These are phyloP conservation scores for Hycleus cichorii DNA, from an alignment of 1,140 invertebrate genomes.

Conservation along the genomic window DNA sequence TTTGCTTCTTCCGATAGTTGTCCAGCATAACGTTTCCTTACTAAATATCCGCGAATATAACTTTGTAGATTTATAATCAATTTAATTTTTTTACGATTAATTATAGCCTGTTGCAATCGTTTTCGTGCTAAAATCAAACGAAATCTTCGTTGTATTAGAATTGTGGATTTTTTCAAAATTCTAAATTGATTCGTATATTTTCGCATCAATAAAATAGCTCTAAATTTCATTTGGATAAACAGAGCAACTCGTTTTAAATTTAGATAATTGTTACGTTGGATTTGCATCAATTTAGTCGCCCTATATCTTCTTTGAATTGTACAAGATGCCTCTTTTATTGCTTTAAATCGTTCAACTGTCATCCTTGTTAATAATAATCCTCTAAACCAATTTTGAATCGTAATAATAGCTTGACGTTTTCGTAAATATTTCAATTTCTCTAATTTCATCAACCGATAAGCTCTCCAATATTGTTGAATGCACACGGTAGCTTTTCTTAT, in stretches of 20 bases:
- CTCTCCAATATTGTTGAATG: conserved; percentile 36
- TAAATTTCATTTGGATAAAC: conserved; percentile 32
- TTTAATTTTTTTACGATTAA: conserved; percentile 21
- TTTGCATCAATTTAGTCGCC: conserved; percentile 16
- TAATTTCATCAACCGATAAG: background rate
- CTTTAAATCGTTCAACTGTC: conserved; percentile 5
- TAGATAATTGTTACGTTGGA: background rate
- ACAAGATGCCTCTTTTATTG: conserved; percentile 32
- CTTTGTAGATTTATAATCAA: conserved; percentile 38
- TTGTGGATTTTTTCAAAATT: conserved; percentile 34
- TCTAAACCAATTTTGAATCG: conserved; percentile 31
- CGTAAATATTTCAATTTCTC: conserved; percentile 14
- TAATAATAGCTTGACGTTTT: conserved; percentile 21
- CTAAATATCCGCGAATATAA: conserved; percentile 44
- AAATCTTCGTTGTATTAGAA: conserved; percentile 45
- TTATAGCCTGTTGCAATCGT: background rate
- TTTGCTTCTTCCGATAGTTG: conserved; percentile 40
- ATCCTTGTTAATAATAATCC: background rate
- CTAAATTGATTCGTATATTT: conserved; percentile 27
- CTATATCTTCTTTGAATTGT: conserved; percentile 34
- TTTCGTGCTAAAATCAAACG: conserved; percentile 39
- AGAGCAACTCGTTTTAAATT: no score
- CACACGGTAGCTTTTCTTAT: conserved; percentile 29
- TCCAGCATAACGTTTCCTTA: conserved; percentile 36
- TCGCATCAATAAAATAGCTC: conserved; percentile 34